Evolutionary conservation across 2,113 vertebrate species (phyloP), one percentile per base, ranked within the genome.

Genomic region (Colius striatus): DNA sequence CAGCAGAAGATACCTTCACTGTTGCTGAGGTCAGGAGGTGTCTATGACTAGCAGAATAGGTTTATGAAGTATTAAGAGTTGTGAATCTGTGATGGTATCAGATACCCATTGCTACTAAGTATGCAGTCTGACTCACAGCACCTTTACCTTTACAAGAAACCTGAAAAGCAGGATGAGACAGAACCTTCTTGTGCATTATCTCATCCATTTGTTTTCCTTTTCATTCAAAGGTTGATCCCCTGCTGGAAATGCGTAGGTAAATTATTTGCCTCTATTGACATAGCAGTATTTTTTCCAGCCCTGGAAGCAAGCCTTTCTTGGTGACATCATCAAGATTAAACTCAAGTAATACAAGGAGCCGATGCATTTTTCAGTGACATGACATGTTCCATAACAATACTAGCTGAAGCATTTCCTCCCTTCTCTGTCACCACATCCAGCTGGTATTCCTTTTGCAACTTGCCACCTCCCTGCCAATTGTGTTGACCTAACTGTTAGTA

Each of bases 321-420:
- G 57, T 95, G 88, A 88, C 78, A 63, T 93, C 84, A 95, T 62
- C 67, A 53, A 55, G 90, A 90, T 88, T 85, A 86, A 94, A 57
- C 63, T 84, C 87, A 47, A 88, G 58, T 80, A 68, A 88, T 51
- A 38, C 38, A 82, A 68, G 13, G 13, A 92, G 53, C 51, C 80
- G 45, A 5, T 87, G 57, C 70, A 75, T 92, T 87, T 90, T 87
- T 78, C 85, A 83, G 75, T 92, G 90, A 29, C 38, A 16, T 76
- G 71, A 73, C 72, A 65, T 51, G 36, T 93, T 87, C 78, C 87
- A 0, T 79, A 73, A 61, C 67, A 90, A 86, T 73, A 66, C 17
- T 45, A 38, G 36, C 76, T 93, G 82, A 85, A 70, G 78, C 30
- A 62, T 93, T 95, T 94, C 55, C 71, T 94, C 71, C 8, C 5